A percentile compares a stretch with the other conserved stretches of the same genome.
These are phyloP conservation scores for Orestias chungarensis DNA, from an alignment of 2,797 vertebrate genomes.

Conservation along the genomic window DNA sequence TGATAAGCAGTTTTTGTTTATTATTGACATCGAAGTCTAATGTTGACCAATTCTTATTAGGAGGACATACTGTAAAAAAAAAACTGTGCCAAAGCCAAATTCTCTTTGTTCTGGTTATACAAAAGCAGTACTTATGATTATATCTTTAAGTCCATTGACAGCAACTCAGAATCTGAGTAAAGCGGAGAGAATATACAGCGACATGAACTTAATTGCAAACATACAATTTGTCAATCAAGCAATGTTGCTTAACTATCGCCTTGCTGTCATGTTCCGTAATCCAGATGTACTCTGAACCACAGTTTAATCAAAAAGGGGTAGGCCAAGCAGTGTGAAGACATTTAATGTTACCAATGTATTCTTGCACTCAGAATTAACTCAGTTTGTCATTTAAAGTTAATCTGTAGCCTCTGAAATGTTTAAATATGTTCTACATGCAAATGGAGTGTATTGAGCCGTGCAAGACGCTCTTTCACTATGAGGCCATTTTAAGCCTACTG, in stretches of 20 bases:
- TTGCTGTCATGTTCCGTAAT: neutral
- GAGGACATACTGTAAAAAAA: neutral
- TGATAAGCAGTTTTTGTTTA: neutral
- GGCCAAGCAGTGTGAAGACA: neutral
- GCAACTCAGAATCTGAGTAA: neutral
- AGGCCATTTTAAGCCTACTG: neutral
- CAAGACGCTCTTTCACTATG: neutral
- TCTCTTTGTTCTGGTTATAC: neutral
- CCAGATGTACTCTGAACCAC: neutral
- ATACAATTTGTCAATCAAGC: neutral
- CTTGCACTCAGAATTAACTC: neutral
- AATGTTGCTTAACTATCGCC: neutral
- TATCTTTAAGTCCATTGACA: neutral
- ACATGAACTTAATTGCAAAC: neutral
- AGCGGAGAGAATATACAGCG: neutral
- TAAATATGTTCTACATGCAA: neutral
- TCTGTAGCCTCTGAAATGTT: conserved; percentile 1
- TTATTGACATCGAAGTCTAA: neutral
- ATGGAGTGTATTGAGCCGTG: neutral
- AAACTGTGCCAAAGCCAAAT: neutral
- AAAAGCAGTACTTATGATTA: neutral
- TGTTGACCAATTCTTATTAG: neutral
- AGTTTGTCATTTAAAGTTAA: neutral
- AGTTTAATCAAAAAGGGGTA: neutral
- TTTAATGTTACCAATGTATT: neutral